Base-by-base conservation (phyloP, 2,797 vertebrate species). In the Eulemur coronatus region DNA sequence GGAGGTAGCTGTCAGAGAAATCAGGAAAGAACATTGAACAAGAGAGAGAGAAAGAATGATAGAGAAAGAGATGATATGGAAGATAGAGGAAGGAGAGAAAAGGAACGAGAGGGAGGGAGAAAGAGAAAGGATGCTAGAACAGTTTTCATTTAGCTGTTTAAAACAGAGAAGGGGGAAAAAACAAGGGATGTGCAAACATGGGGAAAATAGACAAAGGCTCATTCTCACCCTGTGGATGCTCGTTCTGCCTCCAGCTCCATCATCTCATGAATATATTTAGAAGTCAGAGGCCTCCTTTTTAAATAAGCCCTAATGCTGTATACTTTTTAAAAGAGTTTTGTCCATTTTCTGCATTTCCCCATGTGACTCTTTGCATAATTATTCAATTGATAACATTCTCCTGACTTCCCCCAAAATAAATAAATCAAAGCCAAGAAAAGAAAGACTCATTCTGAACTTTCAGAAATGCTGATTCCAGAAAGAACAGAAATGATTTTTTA, bases 391-490 rank as follows among this genome's bases (percentile, higher is more conserved):
- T 94, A 94, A 61, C 33, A 82, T 89, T 96, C 63, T 94, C 24
- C 41, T 85, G 63, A 75, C 10, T 15, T 3, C 8, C 15, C n/a
- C 3, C 3, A 35, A 35, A 84, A 52, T 11, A 61, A 75, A 65
- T 48, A 50, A 55, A 86, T 33, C 35, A 9, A 80, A 95, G 46
- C 12, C 87, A 90, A 90, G n/a, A 30, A 79, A 79, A 94, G 59
- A 96, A 82, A 92, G 67, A 4, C 35, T 92, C 57, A 69, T 81
- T 85, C 55, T 84, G 48, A 92, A 94, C 79, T 72, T 97, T 88
- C 90, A 81, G 65, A 96, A 89, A 95, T 91, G 59, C 28, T 73
- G 50, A 96, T 96, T 96, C 67, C 72, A 84, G 69, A 93, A 95
- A 91, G 76, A 91, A 48, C 17, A 89, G 33, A 96, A 89, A 67